These are phyloP conservation scores for Protobothrops flavoviridis DNA, from an alignment of 2,113 vertebrate species.

Conservation along the genomic window DNA sequence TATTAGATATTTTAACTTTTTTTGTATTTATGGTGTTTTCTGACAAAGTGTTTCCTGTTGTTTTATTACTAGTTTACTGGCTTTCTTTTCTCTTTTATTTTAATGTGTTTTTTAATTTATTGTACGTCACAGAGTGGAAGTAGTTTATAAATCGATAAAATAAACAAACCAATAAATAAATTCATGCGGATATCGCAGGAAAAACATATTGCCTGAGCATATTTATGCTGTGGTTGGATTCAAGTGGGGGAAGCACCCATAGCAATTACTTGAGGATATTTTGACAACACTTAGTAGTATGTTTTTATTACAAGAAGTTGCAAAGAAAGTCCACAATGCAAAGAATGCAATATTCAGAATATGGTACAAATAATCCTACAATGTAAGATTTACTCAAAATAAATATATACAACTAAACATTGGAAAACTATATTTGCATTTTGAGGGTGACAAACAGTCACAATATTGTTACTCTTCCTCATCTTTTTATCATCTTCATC, in stretches of 20 bases:
- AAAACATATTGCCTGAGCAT: neutral
- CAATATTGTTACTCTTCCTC: neutral
- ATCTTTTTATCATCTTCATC: neutral
- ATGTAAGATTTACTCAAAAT: neutral
- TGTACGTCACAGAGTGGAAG: neutral
- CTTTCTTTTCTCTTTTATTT: neutral
- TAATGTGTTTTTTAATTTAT: neutral
- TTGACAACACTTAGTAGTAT: neutral
- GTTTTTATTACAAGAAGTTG: neutral
- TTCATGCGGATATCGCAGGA: neutral
- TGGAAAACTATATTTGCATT: neutral
- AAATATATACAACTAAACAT: neutral
- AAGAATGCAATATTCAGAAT: neutral
- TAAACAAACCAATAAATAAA: neutral
- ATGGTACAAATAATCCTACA: neutral
- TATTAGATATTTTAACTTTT: neutral
- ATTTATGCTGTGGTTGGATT: neutral
- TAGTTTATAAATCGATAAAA: neutral
- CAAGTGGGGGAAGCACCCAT: neutral
- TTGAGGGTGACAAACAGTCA: neutral
- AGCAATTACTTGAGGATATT: neutral
- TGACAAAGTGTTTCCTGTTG: neutral
- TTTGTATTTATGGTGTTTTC: neutral
- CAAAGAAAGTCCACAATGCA: neutral
- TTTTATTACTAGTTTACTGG: neutral